Evolutionary conservation across 2,888 invertebrate species (phyloP).

Genomic region (Siphlonurus alternatus): DNA sequence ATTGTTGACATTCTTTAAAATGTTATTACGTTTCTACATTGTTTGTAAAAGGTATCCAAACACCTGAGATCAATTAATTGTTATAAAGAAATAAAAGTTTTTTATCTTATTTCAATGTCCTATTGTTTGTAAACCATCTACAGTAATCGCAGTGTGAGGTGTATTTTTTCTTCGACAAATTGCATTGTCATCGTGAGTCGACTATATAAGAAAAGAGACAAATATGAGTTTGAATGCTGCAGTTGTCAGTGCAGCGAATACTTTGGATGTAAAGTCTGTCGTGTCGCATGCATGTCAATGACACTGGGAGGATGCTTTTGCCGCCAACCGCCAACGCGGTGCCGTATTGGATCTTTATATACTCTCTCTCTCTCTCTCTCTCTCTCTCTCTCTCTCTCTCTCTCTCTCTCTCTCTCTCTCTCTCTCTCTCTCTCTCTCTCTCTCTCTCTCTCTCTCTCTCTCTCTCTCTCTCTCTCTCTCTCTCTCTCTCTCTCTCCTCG

Average conservation of each 20-base stretch:
- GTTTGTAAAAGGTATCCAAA: too few species aligned
- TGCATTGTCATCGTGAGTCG: too few species aligned
- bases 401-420: background rate
- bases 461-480: background rate
- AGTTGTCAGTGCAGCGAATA: background rate
- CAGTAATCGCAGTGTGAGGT: too few species aligned
- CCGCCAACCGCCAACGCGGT: background rate
- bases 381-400: background rate
- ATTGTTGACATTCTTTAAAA: too few species aligned
- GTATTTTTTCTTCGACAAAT: too few species aligned
- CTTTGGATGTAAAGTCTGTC: background rate
- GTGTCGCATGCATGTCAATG: background rate
- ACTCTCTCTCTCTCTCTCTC: background rate
- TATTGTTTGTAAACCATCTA: too few species aligned
- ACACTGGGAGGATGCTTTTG: background rate
- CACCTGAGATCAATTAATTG: too few species aligned
- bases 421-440: background rate
- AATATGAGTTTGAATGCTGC: slow-evolving; percentile 13
- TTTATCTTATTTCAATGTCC: too few species aligned
- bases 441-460: background rate
- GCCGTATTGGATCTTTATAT: background rate
- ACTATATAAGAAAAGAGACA: too few species aligned
- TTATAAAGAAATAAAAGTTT: too few species aligned
- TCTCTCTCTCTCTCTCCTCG: too few species aligned
- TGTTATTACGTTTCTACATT: too few species aligned